phyloP scores from a whole-genome alignment of 2,797 vertebrate genomes.

The Mormyrus hasselquistii region DNA sequence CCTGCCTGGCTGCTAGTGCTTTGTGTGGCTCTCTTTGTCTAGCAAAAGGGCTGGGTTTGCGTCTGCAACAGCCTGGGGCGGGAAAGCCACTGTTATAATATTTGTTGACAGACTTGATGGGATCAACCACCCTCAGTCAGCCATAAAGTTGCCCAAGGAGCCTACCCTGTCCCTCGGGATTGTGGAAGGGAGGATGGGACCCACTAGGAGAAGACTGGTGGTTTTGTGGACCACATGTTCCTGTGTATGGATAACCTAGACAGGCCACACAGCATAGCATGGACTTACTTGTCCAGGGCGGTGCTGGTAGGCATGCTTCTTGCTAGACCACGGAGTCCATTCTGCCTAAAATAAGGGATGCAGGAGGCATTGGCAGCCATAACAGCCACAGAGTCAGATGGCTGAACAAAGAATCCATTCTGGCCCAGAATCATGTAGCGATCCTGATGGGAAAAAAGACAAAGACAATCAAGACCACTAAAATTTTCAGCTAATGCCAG shows the following conservation, averaged over 20 bases:
- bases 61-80: not conserved
- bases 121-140: constrained; percentile 10
- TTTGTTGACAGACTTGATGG: constrained; percentile 3
- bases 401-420: constrained; percentile 93
- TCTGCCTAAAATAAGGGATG: constrained; percentile 90
- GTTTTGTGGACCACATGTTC: not conserved
- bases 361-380: constrained; percentile 90
- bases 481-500: too few relatives aligned
- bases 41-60: constrained; percentile 24
- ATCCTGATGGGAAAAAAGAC: constrained; percentile 63
- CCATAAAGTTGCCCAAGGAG: not conserved
- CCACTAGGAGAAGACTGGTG: not conserved
- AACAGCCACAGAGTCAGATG: constrained; percentile 90
- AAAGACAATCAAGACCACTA: not conserved
- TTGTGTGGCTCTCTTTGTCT: not conserved
- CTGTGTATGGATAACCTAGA: not conserved
- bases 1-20: not conserved
- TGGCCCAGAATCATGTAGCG: constrained; percentile 97
- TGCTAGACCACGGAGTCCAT: constrained; percentile 84
- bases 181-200: not conserved
- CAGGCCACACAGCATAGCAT: not conserved
- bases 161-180: not conserved
- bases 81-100: constrained; percentile 18
- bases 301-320: constrained; percentile 94
- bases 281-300: constrained; percentile 83